Conservation (phyloP, 2,888 invertebrate species). For the Scrobipalpa costella region DNA sequence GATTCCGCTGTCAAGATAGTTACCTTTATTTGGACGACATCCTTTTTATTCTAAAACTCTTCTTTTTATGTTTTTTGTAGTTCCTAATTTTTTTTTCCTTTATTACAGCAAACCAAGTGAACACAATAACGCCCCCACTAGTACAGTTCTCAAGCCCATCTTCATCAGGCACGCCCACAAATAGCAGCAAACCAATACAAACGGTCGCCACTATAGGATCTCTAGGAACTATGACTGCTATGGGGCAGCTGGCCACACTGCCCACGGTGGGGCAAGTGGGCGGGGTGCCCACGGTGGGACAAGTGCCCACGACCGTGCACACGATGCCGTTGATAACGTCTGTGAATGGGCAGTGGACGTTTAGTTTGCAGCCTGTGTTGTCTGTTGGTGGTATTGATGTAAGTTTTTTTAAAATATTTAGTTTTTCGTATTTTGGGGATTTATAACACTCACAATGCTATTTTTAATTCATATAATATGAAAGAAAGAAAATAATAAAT, state of each 20-base stretch:
- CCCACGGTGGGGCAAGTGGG: constrained; percentile 24
- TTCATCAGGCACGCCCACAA: not conserved
- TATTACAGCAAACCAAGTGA: constrained; percentile 53
- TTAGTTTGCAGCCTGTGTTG: constrained; percentile 73
- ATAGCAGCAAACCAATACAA: not conserved
- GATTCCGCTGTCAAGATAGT: too few species aligned
- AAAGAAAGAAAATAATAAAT: too few species aligned
- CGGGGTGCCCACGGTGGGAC: constrained; percentile 41
- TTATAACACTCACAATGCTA: too few species aligned
- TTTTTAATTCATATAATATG: too few species aligned
- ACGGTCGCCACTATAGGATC: constrained; percentile 2
- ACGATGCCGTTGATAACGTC: constrained; percentile 71
- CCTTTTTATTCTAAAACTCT: too few species aligned
- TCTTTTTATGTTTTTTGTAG: not conserved
- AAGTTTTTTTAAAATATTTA: constrained; percentile 39
- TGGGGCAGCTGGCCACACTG: constrained; percentile 7
- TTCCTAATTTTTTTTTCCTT: not conserved
- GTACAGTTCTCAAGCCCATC: constrained; percentile 30
- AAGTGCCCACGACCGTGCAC: constrained; percentile 58
- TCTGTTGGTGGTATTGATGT: constrained; percentile 69
- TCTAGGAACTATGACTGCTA: not conserved
- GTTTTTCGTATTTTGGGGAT: not conserved
- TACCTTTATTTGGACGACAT: too few species aligned
- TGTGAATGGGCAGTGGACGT: constrained; percentile 75
- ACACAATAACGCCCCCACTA: constrained; percentile 53